Evolutionary conservation across 2,888 invertebrate species (phyloP), one percentile per base, ranked within the genome.

Genomic region (Acronicta aceris): DNA sequence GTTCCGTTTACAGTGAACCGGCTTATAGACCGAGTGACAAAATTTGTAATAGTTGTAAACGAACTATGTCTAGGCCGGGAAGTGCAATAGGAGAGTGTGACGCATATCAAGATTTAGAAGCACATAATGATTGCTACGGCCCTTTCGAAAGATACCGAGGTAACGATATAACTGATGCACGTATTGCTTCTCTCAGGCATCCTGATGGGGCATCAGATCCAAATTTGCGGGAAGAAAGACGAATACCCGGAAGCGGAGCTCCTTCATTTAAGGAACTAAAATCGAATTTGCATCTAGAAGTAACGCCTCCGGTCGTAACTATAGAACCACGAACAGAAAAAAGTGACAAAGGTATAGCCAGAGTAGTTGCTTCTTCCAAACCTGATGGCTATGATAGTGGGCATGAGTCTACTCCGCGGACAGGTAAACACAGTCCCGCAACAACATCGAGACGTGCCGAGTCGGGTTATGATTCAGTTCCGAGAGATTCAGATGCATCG

Each of bases 191-290:
- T 64, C 89, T 98, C 54, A 95, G 98, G 70, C 98, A 98, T 92
- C 98, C 98, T 6, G 98, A 98, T 82, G 98, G 98, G 48, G 98
- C 98, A 52, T 98, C 98, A 25, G 98, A 98, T 95, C 98, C 98
- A 16, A 98, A 98, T 93, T 95, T 98, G 79, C 95, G 96, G 59
- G 97, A 97, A 87, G 96, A 96, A 88, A 95, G 95, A 77, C 94
- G 96, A 81, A 87, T 96, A 72, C 96, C 96, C 1, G 96, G 96
- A 13, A 96, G 95, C 65, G 96, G 96, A 6, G 95, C 96, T 10
- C 95, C 96, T n/a, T 95, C 95, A 2, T 96, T 96, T 86, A 94
- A 95, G 60, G 96, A 96, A 76, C 89, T 89, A 79, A 96, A 89
- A 87, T 93, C 91, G 16, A 95, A 91, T 71, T 83, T 94, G 71